Conservation (phyloP, 2,797 vertebrate species). For the Pangasius mekongensis region DNA sequence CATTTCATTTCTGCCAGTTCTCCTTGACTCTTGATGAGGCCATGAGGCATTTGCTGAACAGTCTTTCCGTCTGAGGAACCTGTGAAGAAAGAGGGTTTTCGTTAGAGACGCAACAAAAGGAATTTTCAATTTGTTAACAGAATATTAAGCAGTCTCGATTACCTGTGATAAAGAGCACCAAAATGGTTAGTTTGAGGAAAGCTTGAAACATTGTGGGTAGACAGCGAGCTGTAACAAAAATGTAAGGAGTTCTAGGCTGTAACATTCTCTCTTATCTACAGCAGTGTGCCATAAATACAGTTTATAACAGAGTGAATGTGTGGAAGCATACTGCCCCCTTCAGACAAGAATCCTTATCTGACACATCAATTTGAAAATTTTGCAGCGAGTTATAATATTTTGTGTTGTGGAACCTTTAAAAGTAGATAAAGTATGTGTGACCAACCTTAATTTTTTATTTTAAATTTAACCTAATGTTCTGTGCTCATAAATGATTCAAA, state of each 20-base stretch:
- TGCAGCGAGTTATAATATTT: not conserved
- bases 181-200: slow-evolving; percentile 16
- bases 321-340: slow-evolving; percentile 46
- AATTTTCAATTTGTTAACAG: not conserved
- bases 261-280: not conserved
- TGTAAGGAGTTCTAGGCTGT: not conserved
- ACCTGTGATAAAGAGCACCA: slow-evolving; percentile 35
- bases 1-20: slow-evolving; percentile 41
- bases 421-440: not conserved
- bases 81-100: slow-evolving; percentile 23
- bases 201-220: slow-evolving; percentile 31
- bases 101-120: not conserved
- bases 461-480: not conserved
- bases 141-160: not conserved
- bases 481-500: not conserved
- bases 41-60: slow-evolving; percentile 47
- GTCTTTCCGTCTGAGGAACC: slow-evolving; percentile 24
- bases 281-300: too few species aligned
- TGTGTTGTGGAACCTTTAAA: not conserved
- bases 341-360: slow-evolving; percentile 7
- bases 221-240: not conserved
- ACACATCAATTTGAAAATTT: not conserved
- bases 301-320: not conserved
- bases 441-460: not conserved
- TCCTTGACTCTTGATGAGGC: slow-evolving; percentile 29